phyloP scores from a whole-genome alignment of 2,113 vertebrate species.

The Xenopus tropicalis region UCB_Xtro_10.0 CM004444.2:61151001-61151500 shows the following conservation, averaged over 20 bases:
- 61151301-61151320: constrained; percentile 23
- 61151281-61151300: constrained; percentile 8
- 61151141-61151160: constrained; percentile 49
- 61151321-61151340: constrained; percentile 29
- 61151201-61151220: constrained; percentile 46
- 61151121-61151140: constrained; percentile 24
- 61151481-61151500: too few species aligned
- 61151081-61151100: constrained; percentile 9
- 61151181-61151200: constrained; percentile 44
- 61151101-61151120: constrained; percentile 18
- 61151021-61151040: too few species aligned
- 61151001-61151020: too few species aligned
- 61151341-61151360: constrained; percentile 9
- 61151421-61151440: too few species aligned
- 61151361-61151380: constrained; percentile 21
- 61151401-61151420: too few species aligned
- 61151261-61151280: not conserved
- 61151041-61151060: not conserved
- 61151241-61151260: constrained; percentile 47
- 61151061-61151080: constrained; percentile 20
- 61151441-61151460: too few species aligned
- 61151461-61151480: too few species aligned
- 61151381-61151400: constrained; percentile 3
- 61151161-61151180: constrained; percentile 53
- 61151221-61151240: constrained; percentile 44